Evolutionary conservation across 1,140 invertebrate species (phyloP).

Genomic region (Heliconius nattereri): DNA sequence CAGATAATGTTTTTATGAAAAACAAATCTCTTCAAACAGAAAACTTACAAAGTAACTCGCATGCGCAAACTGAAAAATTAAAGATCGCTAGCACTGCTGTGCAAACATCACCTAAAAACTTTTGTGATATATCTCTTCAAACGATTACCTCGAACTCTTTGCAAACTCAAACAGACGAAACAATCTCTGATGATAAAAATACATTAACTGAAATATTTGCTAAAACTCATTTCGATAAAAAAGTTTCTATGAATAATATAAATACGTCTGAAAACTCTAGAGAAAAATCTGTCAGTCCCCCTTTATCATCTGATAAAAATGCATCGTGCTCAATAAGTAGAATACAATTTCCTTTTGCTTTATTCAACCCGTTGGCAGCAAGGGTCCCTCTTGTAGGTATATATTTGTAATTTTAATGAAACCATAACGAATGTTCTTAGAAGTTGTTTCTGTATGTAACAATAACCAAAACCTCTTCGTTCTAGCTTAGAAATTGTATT

Average conservation of each 20-base stretch:
- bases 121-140: conserved; percentile 51
- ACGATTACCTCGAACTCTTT: conserved; percentile 22
- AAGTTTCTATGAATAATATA: conserved; percentile 45
- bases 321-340: conserved; percentile 47
- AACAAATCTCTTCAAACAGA: conserved; percentile 67
- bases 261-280: conserved; percentile 40
- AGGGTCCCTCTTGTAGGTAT: conserved; percentile 79
- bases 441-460: conserved; percentile 25
- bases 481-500: conserved; percentile 35
- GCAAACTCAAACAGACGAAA: conserved; percentile 32
- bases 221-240: conserved; percentile 41
- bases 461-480: conserved; percentile 30
- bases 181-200: conserved; percentile 38
- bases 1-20: conserved; percentile 63
- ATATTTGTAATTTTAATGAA: conserved; percentile 39
- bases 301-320: conserved; percentile 66
- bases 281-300: conserved; percentile 74
- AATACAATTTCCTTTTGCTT: conserved; percentile 67
- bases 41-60: conserved; percentile 45
- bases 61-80: conserved; percentile 62
- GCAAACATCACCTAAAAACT: conserved; percentile 53
- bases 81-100: conserved; percentile 53
- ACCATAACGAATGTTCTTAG: conserved; percentile 6
- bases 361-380: conserved; percentile 76
- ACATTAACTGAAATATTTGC: conserved; percentile 28